phyloP scores from a whole-genome alignment of 2,113 vertebrate species.

The Sylvilagus bachmani region DNA sequence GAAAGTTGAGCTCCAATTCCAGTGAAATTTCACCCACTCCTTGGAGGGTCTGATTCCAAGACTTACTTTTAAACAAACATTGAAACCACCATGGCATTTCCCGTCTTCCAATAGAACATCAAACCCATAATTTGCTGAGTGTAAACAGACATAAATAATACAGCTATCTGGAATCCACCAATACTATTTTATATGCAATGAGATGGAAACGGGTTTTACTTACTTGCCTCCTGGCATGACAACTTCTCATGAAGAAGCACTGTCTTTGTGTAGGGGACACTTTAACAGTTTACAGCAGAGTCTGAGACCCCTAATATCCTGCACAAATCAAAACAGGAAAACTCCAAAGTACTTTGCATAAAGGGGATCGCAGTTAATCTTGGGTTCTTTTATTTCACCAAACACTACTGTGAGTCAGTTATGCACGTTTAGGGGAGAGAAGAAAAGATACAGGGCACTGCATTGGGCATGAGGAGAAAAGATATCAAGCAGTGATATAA shows the following conservation, averaged over 20 bases:
- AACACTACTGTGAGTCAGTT: not conserved
- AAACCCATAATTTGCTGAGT: not conserved
- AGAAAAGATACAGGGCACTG: too few species aligned
- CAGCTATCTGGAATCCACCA: not conserved
- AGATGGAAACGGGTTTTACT: not conserved
- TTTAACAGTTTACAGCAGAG: not conserved
- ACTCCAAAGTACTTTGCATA: not conserved
- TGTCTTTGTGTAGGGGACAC: not conserved
- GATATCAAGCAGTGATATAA: not conserved
- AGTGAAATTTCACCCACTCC: not conserved
- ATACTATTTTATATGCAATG: not conserved
- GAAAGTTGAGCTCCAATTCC: not conserved
- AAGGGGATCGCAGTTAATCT: not conserved
- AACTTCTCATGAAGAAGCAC: not conserved
- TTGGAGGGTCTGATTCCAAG: not conserved
- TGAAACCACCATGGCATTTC: not conserved
- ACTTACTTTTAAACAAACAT: slow-evolving; percentile 35
- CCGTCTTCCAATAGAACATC: not conserved
- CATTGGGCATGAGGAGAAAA: not conserved
- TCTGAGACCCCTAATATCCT: not conserved
- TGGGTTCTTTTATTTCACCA: not conserved
- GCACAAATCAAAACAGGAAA: not conserved
- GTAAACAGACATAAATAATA: not conserved
- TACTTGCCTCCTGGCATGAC: not conserved
- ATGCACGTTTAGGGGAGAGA: not conserved